Evolutionary conservation across 2,113 vertebrate species (phyloP).

Genomic region (Leptodactylus fuscus): DNA sequence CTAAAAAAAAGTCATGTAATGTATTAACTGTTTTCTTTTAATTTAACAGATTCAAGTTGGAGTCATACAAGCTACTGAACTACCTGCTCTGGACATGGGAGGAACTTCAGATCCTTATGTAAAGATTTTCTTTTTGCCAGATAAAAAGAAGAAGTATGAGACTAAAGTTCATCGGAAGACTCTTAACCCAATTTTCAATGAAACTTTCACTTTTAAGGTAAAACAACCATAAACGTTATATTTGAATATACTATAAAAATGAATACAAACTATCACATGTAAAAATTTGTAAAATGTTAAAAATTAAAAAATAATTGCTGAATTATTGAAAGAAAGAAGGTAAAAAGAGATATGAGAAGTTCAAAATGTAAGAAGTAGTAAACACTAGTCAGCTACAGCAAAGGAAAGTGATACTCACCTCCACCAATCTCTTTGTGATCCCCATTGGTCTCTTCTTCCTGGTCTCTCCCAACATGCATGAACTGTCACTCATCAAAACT

Average conservation of each 20-base stretch:
- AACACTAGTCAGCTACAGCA: no score
- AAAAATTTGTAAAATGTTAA: background rate
- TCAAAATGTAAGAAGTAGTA: background rate
- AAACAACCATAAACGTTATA: constrained; percentile 30
- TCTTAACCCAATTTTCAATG: constrained; percentile 93
- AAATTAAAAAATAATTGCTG: no score
- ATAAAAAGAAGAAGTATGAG: constrained; percentile 98
- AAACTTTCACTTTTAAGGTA: constrained; percentile 96
- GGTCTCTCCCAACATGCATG: no score
- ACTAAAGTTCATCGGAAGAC: constrained; percentile 99
- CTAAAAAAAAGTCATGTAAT: background rate
- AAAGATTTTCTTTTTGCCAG: constrained; percentile 93
- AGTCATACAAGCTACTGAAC: constrained; percentile 93
- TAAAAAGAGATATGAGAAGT: background rate
- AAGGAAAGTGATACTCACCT: no score
- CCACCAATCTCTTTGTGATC: no score
- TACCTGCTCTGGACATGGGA: constrained; percentile 93
- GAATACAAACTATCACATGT: background rate
- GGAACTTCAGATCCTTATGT: constrained; percentile 97
- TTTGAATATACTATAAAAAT: background rate
- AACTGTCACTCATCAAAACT: no score
- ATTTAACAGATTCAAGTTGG: constrained; percentile 87
- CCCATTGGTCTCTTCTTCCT: no score
- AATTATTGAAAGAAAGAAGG: background rate
- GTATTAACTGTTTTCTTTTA: background rate